A percentile compares a stretch with the other conserved stretches of the same genome.
Evolutionary conservation across 2,797 vertebrate genomes (phyloP).

Genomic region (Chaenodraco wilsoni): DNA sequence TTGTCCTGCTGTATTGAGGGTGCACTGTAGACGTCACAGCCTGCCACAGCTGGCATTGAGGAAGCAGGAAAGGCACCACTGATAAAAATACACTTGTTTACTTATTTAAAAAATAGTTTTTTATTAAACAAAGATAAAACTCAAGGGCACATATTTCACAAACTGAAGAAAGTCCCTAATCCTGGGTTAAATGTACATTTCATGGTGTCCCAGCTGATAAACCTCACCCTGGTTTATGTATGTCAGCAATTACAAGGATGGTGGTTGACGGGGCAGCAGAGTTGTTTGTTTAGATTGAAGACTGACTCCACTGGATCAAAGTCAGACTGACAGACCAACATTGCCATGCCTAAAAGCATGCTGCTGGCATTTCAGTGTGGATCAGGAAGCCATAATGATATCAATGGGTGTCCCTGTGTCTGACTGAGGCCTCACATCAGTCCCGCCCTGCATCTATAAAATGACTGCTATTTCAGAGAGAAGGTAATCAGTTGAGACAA

Average conservation of each 20-base stretch:
- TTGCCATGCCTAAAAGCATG: not conserved
- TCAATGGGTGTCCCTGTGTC: conserved; percentile 32
- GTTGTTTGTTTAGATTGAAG: not conserved
- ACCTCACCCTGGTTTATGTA: not conserved
- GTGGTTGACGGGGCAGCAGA: not conserved
- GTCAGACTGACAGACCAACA: not conserved
- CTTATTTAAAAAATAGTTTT: conserved; percentile 7
- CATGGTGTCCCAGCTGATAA: not conserved
- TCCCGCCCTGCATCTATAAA: conserved; percentile 20
- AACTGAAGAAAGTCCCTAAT: not conserved
- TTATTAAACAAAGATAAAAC: not conserved
- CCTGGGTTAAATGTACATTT: not conserved
- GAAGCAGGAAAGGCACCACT: not conserved
- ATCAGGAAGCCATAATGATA: conserved; percentile 18
- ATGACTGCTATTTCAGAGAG: conserved; percentile 24
- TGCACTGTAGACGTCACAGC: conserved; percentile 17
- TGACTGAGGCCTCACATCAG: conserved; percentile 35
- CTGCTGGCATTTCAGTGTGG: not conserved
- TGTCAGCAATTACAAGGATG: not conserved
- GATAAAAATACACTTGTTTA: not conserved
- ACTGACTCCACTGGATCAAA: not conserved
- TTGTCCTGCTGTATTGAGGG: conserved; percentile 38
- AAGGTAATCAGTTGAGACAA: conserved; percentile 37
- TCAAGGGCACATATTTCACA: not conserved
- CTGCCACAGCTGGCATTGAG: conserved; percentile 10